Evolutionary conservation across 92 coral and sea anemone genomes (phyloP).

Genomic region (Epizoanthus fatuus): DNA sequence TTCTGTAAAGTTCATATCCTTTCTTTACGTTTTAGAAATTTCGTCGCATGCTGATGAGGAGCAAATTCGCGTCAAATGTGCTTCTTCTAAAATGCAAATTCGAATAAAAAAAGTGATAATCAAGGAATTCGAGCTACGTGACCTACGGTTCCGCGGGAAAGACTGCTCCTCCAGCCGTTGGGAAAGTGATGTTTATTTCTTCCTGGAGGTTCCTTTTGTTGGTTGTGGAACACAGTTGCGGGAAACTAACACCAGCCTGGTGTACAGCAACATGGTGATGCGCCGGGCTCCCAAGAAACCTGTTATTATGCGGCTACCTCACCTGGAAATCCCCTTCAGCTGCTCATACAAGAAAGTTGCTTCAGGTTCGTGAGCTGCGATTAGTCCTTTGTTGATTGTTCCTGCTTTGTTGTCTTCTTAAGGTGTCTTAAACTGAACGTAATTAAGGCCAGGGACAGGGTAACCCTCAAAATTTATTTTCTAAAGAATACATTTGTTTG

Average conservation of each 20-base stretch:
- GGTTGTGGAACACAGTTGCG: conserved; percentile 35
- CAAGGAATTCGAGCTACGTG: conserved; percentile 31
- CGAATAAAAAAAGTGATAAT: conserved; percentile 16
- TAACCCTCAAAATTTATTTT: no score
- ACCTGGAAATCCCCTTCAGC: conserved; percentile 32
- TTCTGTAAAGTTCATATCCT: not conserved
- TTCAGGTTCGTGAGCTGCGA: conserved; percentile 14
- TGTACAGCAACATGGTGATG: conserved; percentile 29
- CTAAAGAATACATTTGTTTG: no score
- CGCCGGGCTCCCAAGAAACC: not conserved
- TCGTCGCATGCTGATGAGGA: conserved; percentile 13
- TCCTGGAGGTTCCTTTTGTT: conserved; percentile 37
- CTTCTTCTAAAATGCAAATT: conserved; percentile 40
- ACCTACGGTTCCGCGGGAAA: not conserved
- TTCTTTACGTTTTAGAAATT: not conserved
- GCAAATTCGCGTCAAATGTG: conserved; percentile 38
- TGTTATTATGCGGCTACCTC: conserved; percentile 11
- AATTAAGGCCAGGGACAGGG: no score
- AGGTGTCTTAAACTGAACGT: no score
- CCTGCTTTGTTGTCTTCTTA: no score
- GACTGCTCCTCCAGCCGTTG: conserved; percentile 24
- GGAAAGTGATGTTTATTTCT: conserved; percentile 11
- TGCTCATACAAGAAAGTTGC: conserved; percentile 30
- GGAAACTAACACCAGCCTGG: conserved; percentile 21
- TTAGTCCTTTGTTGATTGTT: no score